A percentile compares a stretch with the other conserved stretches of the same genome.
Evolutionary conservation across 2,113 vertebrate species (phyloP).

Genomic region (Typhlomys cinereus): DNA sequence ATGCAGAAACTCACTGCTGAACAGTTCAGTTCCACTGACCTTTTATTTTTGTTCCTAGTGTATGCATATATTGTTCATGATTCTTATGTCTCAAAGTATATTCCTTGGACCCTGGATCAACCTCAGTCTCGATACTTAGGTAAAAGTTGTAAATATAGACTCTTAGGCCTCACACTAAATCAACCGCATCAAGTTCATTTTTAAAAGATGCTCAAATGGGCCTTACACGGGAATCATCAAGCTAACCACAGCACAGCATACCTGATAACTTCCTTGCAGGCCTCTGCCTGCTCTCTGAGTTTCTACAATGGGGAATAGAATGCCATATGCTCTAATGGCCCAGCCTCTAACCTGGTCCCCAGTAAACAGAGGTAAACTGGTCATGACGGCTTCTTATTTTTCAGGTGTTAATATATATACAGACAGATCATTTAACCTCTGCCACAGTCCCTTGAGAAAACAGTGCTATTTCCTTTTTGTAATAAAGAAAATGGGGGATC

Average conservation of each 20-base stretch:
- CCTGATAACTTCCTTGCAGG: not conserved
- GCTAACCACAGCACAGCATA: too few species aligned
- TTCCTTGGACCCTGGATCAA: not conserved
- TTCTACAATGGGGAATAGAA: not conserved
- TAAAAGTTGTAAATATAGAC: not conserved
- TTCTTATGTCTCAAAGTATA: not conserved
- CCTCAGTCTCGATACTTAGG: not conserved
- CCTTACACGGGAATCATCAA: not conserved
- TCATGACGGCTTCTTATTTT: not conserved
- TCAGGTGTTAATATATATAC: not conserved
- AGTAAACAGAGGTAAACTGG: not conserved
- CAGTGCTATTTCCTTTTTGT: slow-evolving; percentile 34
- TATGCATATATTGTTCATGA: not conserved
- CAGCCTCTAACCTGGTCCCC: not conserved
- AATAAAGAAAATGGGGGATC: not conserved
- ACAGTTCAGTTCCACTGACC: too few species aligned
- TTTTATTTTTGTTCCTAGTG: not conserved
- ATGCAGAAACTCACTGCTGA: not conserved
- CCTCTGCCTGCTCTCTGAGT: not conserved
- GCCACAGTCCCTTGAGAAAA: not conserved
- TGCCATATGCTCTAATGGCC: not conserved
- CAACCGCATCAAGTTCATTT: slow-evolving; percentile 10
- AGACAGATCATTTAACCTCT: not conserved
- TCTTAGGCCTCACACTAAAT: not conserved
- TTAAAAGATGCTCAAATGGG: not conserved